Conservation (phyloP, 2,113 vertebrate species). For the Canis aureus region DNA sequence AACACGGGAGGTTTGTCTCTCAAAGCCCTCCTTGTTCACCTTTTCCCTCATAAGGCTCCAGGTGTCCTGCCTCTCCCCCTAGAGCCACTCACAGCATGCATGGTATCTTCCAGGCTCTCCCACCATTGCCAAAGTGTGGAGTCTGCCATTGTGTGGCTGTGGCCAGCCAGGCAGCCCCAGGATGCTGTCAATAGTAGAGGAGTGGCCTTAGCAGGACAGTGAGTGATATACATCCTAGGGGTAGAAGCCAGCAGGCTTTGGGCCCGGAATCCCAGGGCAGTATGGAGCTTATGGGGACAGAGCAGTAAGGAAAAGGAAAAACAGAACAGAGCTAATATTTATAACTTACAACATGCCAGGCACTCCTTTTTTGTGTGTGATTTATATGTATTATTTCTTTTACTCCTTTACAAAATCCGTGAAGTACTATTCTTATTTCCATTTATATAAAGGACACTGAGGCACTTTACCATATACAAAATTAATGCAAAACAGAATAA, state of each 20-base stretch:
- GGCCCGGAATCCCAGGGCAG: background rate
- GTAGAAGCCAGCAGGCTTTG: conserved; percentile 75
- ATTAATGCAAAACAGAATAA: background rate
- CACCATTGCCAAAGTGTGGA: conserved; percentile 81
- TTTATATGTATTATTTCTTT: background rate
- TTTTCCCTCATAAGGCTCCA: background rate
- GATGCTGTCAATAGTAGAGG: conserved; percentile 4
- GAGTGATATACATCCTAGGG: conserved; percentile 55
- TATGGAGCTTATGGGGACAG: background rate
- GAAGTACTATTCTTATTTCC: background rate
- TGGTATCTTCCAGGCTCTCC: conserved; percentile 59
- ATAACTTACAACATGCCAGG: background rate
- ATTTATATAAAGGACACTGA: background rate
- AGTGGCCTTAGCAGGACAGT: conserved; percentile 1
- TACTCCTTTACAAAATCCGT: background rate
- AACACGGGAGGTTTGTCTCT: background rate
- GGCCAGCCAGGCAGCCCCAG: conserved; percentile 60
- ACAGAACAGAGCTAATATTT: background rate
- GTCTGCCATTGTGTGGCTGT: conserved; percentile 80
- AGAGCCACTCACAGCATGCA: conserved; percentile 62
- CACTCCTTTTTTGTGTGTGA: background rate
- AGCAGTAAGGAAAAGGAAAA: background rate
- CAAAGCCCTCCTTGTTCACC: background rate
- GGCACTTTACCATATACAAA: background rate
- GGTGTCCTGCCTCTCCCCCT: background rate